phyloP scores from a whole-genome alignment of 2,113 vertebrate genomes.

The Odocoileus virginianus region DNA sequence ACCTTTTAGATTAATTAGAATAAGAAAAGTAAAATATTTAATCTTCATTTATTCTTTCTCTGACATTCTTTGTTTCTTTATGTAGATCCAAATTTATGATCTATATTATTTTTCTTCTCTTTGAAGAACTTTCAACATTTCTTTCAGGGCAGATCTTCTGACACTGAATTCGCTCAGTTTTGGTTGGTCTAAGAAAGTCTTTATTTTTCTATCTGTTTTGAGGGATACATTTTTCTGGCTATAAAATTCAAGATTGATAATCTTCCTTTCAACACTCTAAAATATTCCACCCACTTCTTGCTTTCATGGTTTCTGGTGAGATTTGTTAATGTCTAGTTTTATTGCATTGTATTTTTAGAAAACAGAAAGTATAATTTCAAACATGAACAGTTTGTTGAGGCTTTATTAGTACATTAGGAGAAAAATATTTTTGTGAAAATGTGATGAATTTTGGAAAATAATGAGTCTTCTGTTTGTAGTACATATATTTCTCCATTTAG shows the following conservation, averaged over 20 bases:
- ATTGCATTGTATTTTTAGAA: not conserved
- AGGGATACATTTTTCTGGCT: constrained; percentile 30
- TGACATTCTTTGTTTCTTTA: not conserved
- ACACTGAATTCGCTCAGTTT: constrained; percentile 21
- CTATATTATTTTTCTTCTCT: not conserved
- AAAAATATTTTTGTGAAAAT: not conserved
- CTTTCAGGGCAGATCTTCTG: not conserved
- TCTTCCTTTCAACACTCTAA: not conserved
- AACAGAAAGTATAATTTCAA: not conserved
- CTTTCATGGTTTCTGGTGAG: not conserved
- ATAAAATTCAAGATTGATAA: constrained; percentile 8
- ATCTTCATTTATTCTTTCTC: not conserved
- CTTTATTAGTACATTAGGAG: not conserved
- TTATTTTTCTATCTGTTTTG: constrained; percentile 22
- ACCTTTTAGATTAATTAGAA: not conserved
- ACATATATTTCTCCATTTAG: not conserved
- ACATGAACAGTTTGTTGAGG: not conserved
- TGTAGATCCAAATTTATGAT: not conserved
- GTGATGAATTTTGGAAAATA: not conserved
- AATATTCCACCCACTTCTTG: not conserved
- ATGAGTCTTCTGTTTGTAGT: not conserved
- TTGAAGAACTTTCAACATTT: not conserved
- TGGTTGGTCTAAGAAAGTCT: constrained; percentile 35
- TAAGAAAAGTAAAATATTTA: not conserved
- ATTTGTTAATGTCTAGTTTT: not conserved